Conservation (phyloP, 2,113 vertebrate species). For the Oceanites oceanicus region DNA sequence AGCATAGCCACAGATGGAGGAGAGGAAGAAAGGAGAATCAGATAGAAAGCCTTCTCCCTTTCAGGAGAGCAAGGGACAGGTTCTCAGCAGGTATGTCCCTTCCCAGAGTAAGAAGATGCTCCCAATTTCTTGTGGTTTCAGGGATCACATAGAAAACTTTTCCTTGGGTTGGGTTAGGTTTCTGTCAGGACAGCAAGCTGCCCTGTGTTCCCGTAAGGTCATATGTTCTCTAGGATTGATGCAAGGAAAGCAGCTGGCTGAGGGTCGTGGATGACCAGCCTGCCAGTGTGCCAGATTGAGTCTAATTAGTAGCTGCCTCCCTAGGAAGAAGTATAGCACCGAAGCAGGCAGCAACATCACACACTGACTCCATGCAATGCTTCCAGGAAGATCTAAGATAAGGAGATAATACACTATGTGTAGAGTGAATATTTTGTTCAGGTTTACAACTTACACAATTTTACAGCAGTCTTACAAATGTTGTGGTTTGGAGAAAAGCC, state of each 20-base stretch:
- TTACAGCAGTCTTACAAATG: neutral
- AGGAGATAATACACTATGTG: neutral
- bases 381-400: neutral
- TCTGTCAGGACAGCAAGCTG: neutral
- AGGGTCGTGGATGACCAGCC: neutral
- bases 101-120: neutral
- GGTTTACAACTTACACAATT: neutral
- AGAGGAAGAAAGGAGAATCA: neutral
- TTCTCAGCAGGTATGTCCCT: neutral
- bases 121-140: neutral
- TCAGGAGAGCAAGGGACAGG: neutral
- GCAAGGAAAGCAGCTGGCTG: neutral
- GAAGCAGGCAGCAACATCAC: neutral
- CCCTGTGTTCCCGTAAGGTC: neutral
- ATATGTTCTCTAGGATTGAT: neutral
- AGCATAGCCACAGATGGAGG: neutral
- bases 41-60: neutral
- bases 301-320: neutral
- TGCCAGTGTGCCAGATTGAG: neutral
- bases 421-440: neutral
- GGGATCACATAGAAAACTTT: neutral
- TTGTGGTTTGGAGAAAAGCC: slow-evolving; percentile 17
- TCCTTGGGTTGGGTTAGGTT: neutral
- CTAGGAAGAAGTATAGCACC: neutral
- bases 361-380: neutral